phyloP scores from a whole-genome alignment of 2,888 invertebrate species.

The Eupithecia subumbrata region DNA sequence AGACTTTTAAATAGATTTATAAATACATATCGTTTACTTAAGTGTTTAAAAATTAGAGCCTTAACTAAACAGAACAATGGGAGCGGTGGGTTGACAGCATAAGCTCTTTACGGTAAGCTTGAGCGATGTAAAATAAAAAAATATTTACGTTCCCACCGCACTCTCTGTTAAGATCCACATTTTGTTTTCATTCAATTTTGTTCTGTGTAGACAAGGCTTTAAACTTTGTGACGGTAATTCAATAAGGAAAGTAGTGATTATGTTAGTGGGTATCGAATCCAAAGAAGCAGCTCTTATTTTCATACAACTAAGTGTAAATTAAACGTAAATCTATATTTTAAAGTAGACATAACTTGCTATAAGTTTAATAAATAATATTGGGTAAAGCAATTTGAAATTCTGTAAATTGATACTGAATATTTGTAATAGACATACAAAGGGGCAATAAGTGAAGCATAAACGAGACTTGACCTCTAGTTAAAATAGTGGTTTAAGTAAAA shows the following conservation, averaged over 20 bases:
- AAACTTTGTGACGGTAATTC: constrained; percentile 74
- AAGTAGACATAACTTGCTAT: constrained; percentile 49
- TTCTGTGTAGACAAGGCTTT: constrained; percentile 44
- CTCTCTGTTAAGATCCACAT: neutral
- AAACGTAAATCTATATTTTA: constrained; percentile 63
- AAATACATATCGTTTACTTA: constrained; percentile 81
- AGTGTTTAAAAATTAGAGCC: constrained; percentile 45
- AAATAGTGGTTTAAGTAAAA: neutral
- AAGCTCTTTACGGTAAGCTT: neutral
- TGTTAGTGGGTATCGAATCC: constrained; percentile 60
- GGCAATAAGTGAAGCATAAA: constrained; percentile 1
- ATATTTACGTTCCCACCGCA: neutral
- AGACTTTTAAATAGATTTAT: constrained; percentile 59
- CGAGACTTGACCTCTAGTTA: constrained; percentile 6
- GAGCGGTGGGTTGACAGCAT: neutral
- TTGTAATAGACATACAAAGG: neutral
- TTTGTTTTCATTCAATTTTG: constrained; percentile 4
- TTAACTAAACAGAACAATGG: constrained; percentile 17
- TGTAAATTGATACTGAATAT: neutral
- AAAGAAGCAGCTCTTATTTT: constrained; percentile 82
- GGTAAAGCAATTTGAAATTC: constrained; percentile 7
- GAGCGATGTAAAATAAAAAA: neutral
- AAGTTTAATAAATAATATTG: constrained; percentile 5
- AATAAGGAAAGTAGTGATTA: constrained; percentile 64
- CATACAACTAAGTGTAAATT: constrained; percentile 67